phyloP scores from a whole-genome alignment of 1,140 invertebrate species.

The Drosophila tropicalis region DNA sequence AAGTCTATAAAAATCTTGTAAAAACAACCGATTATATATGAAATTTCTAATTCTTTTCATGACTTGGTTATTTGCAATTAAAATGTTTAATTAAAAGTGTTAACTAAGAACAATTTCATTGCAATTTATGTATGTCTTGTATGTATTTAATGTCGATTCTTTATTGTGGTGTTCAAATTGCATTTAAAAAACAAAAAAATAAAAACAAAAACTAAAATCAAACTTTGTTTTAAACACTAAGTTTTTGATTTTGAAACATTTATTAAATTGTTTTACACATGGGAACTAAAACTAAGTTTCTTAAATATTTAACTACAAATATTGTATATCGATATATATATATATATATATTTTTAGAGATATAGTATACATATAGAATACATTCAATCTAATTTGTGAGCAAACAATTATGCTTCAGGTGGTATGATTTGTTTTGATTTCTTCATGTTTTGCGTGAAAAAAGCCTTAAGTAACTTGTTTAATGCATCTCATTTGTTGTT shows the following conservation, averaged over 20 bases:
- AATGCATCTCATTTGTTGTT: constrained; percentile 20
- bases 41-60: background rate
- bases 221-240: no score
- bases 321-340: constrained; percentile 31
- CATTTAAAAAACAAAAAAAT: background rate
- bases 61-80: background rate
- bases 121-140: background rate
- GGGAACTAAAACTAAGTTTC: constrained; percentile 33
- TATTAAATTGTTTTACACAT: constrained; percentile 43
- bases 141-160: background rate
- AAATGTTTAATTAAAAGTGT: no score
- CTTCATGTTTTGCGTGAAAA: constrained; percentile 21
- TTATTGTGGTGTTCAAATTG: constrained; percentile 4
- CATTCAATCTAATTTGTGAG: constrained; percentile 32
- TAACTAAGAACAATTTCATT: background rate
- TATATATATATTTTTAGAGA: constrained; percentile 5
- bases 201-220: background rate
- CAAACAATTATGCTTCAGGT: constrained; percentile 52
- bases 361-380: constrained; percentile 22
- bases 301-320: constrained; percentile 56
- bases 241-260: constrained; percentile 37
- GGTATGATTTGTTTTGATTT: constrained; percentile 39
- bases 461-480: constrained; percentile 32
- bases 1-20: no score
- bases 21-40: no score